Evolutionary conservation across 2,797 vertebrate species (phyloP).

Genomic region (Sarcoramphus papa): DNA sequence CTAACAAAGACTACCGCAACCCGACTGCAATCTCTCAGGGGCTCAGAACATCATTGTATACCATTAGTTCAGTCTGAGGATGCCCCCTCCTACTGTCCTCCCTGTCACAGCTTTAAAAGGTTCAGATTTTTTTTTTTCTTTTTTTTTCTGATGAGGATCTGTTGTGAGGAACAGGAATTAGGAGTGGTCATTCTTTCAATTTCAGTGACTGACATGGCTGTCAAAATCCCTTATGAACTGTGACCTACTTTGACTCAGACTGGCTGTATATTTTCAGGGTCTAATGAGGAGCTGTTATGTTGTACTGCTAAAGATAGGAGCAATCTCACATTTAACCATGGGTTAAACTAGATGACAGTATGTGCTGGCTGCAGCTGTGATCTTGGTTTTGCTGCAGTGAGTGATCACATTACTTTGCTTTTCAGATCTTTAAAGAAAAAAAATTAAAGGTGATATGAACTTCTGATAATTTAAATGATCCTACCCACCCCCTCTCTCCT

Average conservation of each 20-base stretch:
- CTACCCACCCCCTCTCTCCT: background rate
- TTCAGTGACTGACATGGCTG: slow-evolving; percentile 14
- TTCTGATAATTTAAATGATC: slow-evolving; percentile 12
- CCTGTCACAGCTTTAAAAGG: background rate
- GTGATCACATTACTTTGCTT: slow-evolving; percentile 9
- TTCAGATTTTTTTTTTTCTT: background rate
- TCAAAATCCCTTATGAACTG: slow-evolving; percentile 18
- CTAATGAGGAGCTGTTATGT: slow-evolving; percentile 30
- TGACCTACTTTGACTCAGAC: background rate
- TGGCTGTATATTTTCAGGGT: slow-evolving; percentile 12
- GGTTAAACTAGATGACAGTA: slow-evolving; percentile 32
- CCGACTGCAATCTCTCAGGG: background rate
- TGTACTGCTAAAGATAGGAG: background rate
- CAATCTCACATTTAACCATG: slow-evolving; percentile 27
- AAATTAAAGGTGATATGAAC: background rate
- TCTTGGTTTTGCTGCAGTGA: slow-evolving; percentile 14
- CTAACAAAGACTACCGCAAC: background rate
- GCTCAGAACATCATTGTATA: background rate
- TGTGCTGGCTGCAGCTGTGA: background rate
- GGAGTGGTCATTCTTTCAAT: slow-evolving; percentile 9
- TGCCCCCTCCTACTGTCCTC: background rate
- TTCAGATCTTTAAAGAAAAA: background rate
- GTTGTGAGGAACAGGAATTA: background rate
- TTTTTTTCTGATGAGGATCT: background rate
- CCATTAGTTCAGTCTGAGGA: background rate